phyloP scores from a whole-genome alignment of 1,140 invertebrate genomes.

The Cardiocondyla obscurior region DNA sequence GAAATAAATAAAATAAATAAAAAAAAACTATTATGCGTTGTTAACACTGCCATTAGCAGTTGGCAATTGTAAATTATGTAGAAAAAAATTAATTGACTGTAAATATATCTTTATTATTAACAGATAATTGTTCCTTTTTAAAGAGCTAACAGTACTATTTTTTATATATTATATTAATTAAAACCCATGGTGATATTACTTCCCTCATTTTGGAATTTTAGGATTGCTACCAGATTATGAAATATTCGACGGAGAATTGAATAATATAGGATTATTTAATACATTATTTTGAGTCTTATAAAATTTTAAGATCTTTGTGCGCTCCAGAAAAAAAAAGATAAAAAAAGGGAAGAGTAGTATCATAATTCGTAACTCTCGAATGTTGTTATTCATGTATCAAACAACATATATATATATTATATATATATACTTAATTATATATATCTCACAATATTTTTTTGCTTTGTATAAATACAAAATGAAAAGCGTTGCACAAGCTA shows the following conservation, averaged over 20 bases:
- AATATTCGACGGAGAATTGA: conserved; percentile 40
- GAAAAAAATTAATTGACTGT: conserved; percentile 81
- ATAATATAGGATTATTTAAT: conserved; percentile 47
- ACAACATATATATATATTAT: conserved; percentile 64
- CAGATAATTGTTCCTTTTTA: conserved; percentile 76
- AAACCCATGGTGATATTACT: conserved; percentile 59
- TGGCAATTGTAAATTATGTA: conserved; percentile 83
- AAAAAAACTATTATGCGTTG: conserved; percentile 72
- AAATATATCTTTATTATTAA: conserved; percentile 84
- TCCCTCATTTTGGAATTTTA: conserved; percentile 53
- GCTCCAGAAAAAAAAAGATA: conserved; percentile 35
- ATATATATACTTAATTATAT: conserved; percentile 57
- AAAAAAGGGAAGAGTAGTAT: conserved; percentile 49
- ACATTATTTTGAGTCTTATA: conserved; percentile 62
- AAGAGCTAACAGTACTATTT: conserved; percentile 64
- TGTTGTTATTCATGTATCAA: conserved; percentile 65
- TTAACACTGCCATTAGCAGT: conserved; percentile 81
- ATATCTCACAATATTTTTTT: conserved; percentile 65
- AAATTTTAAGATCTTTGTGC: conserved; percentile 64
- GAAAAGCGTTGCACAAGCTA: conserved; percentile 67
- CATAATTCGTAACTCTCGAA: conserved; percentile 68
- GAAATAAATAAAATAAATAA: no score
- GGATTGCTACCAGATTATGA: conserved; percentile 32
- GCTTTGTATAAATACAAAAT: conserved; percentile 67
- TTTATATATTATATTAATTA: conserved; percentile 66